Evolutionary conservation across 2,797 vertebrate species (phyloP).

Genomic region (Sebastes glaucus): DNA sequence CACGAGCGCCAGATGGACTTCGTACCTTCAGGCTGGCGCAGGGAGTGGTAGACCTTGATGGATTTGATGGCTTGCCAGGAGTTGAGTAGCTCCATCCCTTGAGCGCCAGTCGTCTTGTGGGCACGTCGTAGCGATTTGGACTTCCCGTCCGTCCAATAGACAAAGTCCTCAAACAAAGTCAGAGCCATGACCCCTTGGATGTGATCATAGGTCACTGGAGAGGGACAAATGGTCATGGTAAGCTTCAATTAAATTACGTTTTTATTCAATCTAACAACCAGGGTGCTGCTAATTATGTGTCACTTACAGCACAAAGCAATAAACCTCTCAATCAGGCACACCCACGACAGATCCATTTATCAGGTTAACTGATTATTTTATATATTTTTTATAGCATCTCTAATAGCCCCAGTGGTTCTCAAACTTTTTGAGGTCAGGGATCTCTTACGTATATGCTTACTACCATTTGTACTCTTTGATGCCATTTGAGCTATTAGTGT

Average conservation of each 20-base stretch:
- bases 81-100: conserved; percentile 92
- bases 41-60: conserved; percentile 96
- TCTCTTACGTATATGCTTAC: too few relatives aligned
- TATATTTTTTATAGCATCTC: not conserved
- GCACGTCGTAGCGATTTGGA: conserved; percentile 96
- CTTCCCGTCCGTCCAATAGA: conserved; percentile 99
- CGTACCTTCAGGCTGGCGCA: conserved; percentile 96
- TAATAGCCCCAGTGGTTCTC: not conserved
- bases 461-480: too few relatives aligned
- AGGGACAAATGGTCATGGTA: conserved; percentile 49
- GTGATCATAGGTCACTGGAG: conserved; percentile 93
- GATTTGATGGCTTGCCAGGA: conserved; percentile 99
- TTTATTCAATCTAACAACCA: not conserved
- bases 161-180: conserved; percentile 97
- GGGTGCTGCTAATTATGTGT: not conserved
- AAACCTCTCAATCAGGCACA: not conserved
- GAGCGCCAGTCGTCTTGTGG: conserved; percentile 93
- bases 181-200: conserved; percentile 96
- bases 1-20: conserved; percentile 45
- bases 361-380: not conserved
- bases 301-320: not conserved
- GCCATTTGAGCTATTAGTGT: too few relatives aligned
- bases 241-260: not conserved
- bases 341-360: not conserved
- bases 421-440: too few relatives aligned